Percentiles rank a stretch among this genome's conserved stretches.
Conservation (phyloP, 2,113 vertebrate genomes). For the Forbesichthys papilliferus region DNA sequence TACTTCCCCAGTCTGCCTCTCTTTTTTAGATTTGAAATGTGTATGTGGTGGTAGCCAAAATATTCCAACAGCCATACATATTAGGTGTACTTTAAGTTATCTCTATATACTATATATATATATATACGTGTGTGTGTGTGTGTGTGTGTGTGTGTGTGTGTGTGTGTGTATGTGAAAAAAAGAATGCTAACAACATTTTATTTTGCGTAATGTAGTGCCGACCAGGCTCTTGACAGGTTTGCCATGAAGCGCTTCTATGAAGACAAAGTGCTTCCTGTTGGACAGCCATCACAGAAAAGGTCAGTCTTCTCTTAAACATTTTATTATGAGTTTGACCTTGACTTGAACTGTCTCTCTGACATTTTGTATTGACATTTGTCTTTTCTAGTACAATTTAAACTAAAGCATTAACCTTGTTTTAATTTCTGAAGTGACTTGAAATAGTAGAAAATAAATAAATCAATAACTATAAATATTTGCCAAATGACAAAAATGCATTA, state of each 20-base stretch:
- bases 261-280: conserved; percentile 95
- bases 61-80: no score
- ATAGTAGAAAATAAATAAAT: no score
- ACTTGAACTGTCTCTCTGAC: conserved; percentile 18
- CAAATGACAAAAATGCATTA: no score
- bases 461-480: no score
- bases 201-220: conserved; percentile 77
- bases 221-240: conserved; percentile 96
- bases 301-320: conserved; percentile 68
- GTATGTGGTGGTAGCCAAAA: no score
- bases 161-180: background rate
- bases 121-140: no score
- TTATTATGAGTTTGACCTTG: conserved; percentile 7
- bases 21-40: no score
- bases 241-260: conserved; percentile 99
- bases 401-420: background rate
- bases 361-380: background rate
- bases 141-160: background rate
- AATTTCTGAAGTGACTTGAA: no score
- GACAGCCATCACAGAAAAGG: conserved; percentile 96
- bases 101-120: background rate
- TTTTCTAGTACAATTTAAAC: background rate
- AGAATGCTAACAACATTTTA: conserved; percentile 11
- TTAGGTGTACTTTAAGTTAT: no score
- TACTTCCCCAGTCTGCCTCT: no score